Conservation (phyloP, 1,140 invertebrate genomes). For the Bursaphelenchus mucronatus region DNA sequence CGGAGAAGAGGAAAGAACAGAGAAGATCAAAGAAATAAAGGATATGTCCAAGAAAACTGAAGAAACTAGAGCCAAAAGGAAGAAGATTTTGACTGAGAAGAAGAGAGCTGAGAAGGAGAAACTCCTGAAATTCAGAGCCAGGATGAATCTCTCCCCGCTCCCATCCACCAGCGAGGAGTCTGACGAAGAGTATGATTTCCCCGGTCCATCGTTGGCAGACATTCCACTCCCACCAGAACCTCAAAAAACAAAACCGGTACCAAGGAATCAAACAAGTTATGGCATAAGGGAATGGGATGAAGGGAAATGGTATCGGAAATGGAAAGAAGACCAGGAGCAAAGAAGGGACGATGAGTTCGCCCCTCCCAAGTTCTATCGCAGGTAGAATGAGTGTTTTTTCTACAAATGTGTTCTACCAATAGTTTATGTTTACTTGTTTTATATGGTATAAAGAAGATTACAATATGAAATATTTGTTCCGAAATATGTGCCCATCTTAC, state of each 20-base stretch:
- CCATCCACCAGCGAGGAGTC: conserved; percentile 24
- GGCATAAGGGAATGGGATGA: conserved; percentile 41
- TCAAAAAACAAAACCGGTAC: conserved; percentile 9
- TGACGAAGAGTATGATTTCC: conserved; percentile 7
- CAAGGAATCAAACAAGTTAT: conserved; percentile 25
- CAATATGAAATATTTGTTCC: no score
- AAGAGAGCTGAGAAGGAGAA: conserved; percentile 23
- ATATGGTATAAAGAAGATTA: no score
- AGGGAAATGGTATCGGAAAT: conserved; percentile 37
- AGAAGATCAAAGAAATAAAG: conserved; percentile 40
- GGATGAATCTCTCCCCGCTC: conserved; percentile 17
- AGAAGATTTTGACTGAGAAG: conserved; percentile 34
- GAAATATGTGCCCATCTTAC: no score
- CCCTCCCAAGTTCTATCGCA: conserved; percentile 23
- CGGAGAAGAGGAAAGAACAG: conserved; percentile 39
- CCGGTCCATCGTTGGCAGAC: conserved; percentile 26
- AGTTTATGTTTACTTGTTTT: no score
- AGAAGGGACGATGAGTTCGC: conserved; percentile 43
- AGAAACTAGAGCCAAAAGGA: conserved; percentile 31
- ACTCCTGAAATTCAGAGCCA: conserved; percentile 22
- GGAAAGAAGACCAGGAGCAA: conserved; percentile 38
- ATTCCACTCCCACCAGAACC: conserved; percentile 33
- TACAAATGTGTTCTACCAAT: no score
- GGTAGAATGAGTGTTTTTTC: no score
- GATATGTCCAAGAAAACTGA: conserved; percentile 36